Base-by-base conservation (phyloP, 2,113 vertebrate species). In the Hypanus sabinus region DNA sequence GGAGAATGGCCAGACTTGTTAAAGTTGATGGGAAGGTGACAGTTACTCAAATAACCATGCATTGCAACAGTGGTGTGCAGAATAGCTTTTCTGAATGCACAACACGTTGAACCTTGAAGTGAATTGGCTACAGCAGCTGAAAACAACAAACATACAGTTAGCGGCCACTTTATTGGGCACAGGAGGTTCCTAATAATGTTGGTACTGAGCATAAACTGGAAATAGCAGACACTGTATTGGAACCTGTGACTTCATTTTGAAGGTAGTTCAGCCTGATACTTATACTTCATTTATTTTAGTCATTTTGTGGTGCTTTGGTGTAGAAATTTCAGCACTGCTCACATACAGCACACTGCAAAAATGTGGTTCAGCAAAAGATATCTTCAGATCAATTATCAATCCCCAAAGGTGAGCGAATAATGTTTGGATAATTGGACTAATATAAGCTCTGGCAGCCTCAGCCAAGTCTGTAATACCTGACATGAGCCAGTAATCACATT, bases 391-490 rank as follows among this genome's bases (percentile, higher is more conserved):
- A 90, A 90, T 65, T 90, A 90, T 90, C 33, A 90, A 68, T 90
- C 60, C 60, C 85, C 60, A 90, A 62, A 65, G 85, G 85, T 90
- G 33, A 62, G 85, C 60, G 85, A 90, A 90, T 90, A 90, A 90
- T 90, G 85, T 90, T 90, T 90, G 85, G 60, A 60, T 90, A 90
- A 90, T 90, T 90, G 60, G 85, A 90, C 85, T 90, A 62, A 33
- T 65, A 90, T 87, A 87, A 87, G 60, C 14, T 68, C 30, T 65
- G 57, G 60, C 60, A 90, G 85, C 60, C 85, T 90, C n/a, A 90
- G 85, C 85, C 85, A 90, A 90, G 85, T 90, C 85, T 90, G 85
- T 90, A 90, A 90, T 90, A 90, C 85, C 85, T 90, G 85, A 68
- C 85, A 90, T 90, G 85, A 90, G 60, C 85, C 30, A 68, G 85